Conservation (phyloP, 2,888 invertebrate genomes). For the Ichneumoninae sp. region DNA sequence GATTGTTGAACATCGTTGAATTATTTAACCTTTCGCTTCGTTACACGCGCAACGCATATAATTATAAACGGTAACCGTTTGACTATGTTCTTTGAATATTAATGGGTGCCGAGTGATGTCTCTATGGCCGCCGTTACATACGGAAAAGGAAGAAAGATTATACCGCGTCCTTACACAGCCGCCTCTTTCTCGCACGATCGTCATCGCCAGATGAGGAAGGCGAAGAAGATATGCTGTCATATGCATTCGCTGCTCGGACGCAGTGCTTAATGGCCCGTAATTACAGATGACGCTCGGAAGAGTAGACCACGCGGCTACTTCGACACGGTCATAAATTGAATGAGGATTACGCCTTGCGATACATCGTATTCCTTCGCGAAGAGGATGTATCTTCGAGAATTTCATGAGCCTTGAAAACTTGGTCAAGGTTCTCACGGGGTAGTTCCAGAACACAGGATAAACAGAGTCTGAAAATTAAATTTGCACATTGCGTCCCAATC, state of each 20-base stretch:
- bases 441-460: not conserved
- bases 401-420: not conserved
- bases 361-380: not conserved
- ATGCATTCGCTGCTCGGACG: slow-evolving; percentile 34
- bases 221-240: slow-evolving; percentile 16
- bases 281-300: slow-evolving; percentile 59
- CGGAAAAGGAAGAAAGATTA: slow-evolving; percentile 13
- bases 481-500: not conserved
- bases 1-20: slow-evolving; percentile 18
- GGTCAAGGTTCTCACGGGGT: not conserved
- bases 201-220: slow-evolving; percentile 19
- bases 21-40: slow-evolving; percentile 44
- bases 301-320: slow-evolving; percentile 33
- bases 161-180: slow-evolving; percentile 15
- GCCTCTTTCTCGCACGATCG: slow-evolving; percentile 26
- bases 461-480: not conserved
- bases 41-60: not conserved
- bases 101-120: slow-evolving; percentile 8
- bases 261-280: slow-evolving; percentile 62
- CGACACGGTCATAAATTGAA: slow-evolving; percentile 59
- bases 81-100: slow-evolving; percentile 10
- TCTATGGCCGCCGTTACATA: not conserved
- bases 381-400: not conserved
- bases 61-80: slow-evolving; percentile 8
- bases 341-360: slow-evolving; percentile 40